A percentile compares a stretch with the other conserved stretches of the same genome.
These are phyloP conservation scores for Scaptomyza graminum DNA, from an alignment of 1,140 invertebrate genomes.

Conservation along the genomic window DNA sequence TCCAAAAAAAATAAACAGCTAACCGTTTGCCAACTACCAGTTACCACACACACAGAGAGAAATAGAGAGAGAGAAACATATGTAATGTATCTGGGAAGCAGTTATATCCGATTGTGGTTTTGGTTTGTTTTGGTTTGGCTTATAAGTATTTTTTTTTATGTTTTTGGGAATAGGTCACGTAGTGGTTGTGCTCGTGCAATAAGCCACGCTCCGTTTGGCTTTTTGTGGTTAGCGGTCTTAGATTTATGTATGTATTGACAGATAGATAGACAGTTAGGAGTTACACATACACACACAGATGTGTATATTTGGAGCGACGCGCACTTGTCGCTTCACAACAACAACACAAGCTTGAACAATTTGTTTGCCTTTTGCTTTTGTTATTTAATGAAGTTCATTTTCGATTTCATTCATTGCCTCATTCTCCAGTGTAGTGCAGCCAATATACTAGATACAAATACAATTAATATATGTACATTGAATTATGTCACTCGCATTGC, in stretches of 20 bases:
- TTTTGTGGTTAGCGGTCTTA: constrained; percentile 3
- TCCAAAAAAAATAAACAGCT: constrained; percentile 1
- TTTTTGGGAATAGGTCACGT: constrained; percentile 40
- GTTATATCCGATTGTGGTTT: constrained; percentile 8
- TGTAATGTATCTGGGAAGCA: constrained; percentile 12
- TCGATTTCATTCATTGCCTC: constrained; percentile 17
- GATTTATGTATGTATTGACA: constrained; percentile 16
- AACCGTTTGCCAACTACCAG: constrained; percentile 2
- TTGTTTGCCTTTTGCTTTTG: constrained; percentile 43
- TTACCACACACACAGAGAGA: constrained; percentile 1
- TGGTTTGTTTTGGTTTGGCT: not conserved
- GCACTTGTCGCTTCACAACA: constrained; percentile 9
- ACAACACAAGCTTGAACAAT: not conserved
- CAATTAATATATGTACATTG: not conserved
- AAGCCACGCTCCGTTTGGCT: constrained; percentile 34
- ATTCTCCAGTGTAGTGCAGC: not conserved
- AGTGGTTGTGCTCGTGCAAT: constrained; percentile 37
- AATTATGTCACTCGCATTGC: constrained; percentile 54
- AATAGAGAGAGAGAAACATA: too few species aligned
- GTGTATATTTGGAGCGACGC: constrained; percentile 7
- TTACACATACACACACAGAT: not conserved
- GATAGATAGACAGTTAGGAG: constrained; percentile 13
- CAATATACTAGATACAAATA: not conserved
- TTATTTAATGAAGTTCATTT: constrained; percentile 71
- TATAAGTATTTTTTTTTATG: not conserved